A percentile compares a stretch with the other conserved stretches of the same genome.
These are phyloP conservation scores for Epinephelus malabaricus DNA, from an alignment of 2,797 vertebrate species.

Conservation along the genomic window DNA sequence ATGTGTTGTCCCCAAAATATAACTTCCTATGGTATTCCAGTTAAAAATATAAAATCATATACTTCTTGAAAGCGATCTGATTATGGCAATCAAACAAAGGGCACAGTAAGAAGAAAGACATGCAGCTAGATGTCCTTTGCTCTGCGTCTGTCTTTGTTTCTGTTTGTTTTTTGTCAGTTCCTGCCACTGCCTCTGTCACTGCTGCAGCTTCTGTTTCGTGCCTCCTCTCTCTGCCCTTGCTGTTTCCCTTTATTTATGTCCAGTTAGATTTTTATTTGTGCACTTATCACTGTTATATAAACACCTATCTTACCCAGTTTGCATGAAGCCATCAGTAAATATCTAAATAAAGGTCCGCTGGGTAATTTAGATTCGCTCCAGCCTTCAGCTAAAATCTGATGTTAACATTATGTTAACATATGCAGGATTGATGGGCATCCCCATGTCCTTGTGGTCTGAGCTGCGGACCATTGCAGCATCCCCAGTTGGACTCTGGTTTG, in stretches of 20 bases:
- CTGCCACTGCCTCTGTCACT: slow-evolving; percentile 10
- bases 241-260: slow-evolving; percentile 15
- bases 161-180: slow-evolving; percentile 3
- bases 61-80: not conserved
- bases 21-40: not conserved
- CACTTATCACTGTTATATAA: slow-evolving; percentile 17
- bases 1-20: not conserved
- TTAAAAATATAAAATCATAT: not conserved
- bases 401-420: slow-evolving; percentile 5
- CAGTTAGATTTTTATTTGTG: slow-evolving; percentile 1
- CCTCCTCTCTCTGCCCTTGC: slow-evolving; percentile 12
- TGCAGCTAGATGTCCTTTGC: slow-evolving; percentile 3
- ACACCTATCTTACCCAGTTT: not conserved
- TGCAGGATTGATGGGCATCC: not conserved
- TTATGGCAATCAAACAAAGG: slow-evolving; percentile 22
- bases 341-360: not conserved
- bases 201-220: slow-evolving; percentile 1
- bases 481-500: not conserved
- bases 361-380: slow-evolving; percentile 8
- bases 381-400: not conserved
- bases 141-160: not conserved
- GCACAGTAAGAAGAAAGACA: slow-evolving; percentile 1
- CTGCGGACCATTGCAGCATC: not conserved
- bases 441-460: not conserved
- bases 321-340: slow-evolving; percentile 2